These are phyloP conservation scores for Empis livida DNA, from an alignment of 2,888 invertebrate species.

Conservation along the genomic window DNA sequence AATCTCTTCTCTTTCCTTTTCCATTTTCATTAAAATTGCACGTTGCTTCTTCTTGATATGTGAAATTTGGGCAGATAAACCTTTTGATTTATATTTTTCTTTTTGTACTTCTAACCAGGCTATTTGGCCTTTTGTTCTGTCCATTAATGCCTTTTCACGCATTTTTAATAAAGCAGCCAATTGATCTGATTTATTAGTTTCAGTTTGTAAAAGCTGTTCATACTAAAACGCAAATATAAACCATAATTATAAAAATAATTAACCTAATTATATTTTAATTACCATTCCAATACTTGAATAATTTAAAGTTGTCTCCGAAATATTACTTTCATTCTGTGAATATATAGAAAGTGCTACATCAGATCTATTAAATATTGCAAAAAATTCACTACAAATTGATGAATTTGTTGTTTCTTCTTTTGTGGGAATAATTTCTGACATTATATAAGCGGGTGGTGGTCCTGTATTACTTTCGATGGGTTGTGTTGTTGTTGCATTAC, in stretches of 20 bases:
- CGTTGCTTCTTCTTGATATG: conserved; percentile 54
- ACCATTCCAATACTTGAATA: conserved; percentile 28
- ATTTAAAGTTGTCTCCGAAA: conserved; percentile 19
- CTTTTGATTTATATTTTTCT: conserved; percentile 42
- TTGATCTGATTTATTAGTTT: conserved; percentile 51
- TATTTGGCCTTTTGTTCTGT: conserved; percentile 51
- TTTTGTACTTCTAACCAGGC: conserved; percentile 54
- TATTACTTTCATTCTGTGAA: conserved; percentile 14
- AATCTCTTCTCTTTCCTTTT: conserved; percentile 56
- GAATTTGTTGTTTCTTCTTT: background rate
- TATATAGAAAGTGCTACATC: conserved; percentile 17
- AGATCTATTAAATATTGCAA: conserved; percentile 20
- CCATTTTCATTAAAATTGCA: conserved; percentile 48
- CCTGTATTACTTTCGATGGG: conserved; percentile 7
- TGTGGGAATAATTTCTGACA: background rate
- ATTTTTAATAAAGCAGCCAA: conserved; percentile 50
- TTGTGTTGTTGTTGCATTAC: background rate
- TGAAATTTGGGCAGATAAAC: conserved; percentile 42
- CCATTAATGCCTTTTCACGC: conserved; percentile 50
- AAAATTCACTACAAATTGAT: conserved; percentile 19
- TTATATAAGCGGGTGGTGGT: conserved; percentile 12
- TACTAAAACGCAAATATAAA: conserved; percentile 28
- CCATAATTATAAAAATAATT: background rate
- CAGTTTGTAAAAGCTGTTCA: conserved; percentile 52
- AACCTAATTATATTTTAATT: conserved; percentile 9